Conservation (phyloP, 2,888 invertebrate species). For the Tachina grossa region DNA sequence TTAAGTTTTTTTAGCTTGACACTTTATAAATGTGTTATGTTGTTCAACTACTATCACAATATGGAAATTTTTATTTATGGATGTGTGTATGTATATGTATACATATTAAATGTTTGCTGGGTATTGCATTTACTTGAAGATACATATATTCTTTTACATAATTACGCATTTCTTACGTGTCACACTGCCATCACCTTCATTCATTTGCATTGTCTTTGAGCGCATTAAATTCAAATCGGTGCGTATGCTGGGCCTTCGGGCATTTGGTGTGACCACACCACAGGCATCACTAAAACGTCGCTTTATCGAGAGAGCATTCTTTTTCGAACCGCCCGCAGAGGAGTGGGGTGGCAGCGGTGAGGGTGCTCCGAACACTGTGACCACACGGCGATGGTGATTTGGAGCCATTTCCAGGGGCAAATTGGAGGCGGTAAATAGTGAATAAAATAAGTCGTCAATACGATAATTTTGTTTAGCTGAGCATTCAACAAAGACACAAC, state of each 20-base stretch:
- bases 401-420: conserved; percentile 95
- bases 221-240: conserved; percentile 95
- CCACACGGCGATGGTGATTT: conserved; percentile 92
- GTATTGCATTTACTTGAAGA: not conserved
- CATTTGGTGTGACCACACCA: conserved; percentile 94
- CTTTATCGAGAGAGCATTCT: conserved; percentile 91
- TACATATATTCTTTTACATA: conserved; percentile 74
- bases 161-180: conserved; percentile 78
- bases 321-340: conserved; percentile 87
- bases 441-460: conserved; percentile 93
- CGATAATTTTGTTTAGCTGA: conserved; percentile 92
- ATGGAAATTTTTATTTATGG: conserved; percentile 47
- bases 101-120: conserved; percentile 19
- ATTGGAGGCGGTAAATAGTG: conserved; percentile 91
- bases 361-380: conserved; percentile 89
- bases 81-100: not conserved
- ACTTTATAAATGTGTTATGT: conserved; percentile 1
- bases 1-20: not conserved
- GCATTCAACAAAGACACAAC: conserved; percentile 91
- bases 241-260: conserved; percentile 92
- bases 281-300: conserved; percentile 93
- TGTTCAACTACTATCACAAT: conserved; percentile 70
- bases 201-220: conserved; percentile 90
- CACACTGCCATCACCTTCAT: conserved; percentile 85
- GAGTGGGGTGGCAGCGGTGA: conserved; percentile 89